Evolutionary conservation across 2,888 invertebrate species (phyloP).

Genomic region (Plebejus anna): DNA sequence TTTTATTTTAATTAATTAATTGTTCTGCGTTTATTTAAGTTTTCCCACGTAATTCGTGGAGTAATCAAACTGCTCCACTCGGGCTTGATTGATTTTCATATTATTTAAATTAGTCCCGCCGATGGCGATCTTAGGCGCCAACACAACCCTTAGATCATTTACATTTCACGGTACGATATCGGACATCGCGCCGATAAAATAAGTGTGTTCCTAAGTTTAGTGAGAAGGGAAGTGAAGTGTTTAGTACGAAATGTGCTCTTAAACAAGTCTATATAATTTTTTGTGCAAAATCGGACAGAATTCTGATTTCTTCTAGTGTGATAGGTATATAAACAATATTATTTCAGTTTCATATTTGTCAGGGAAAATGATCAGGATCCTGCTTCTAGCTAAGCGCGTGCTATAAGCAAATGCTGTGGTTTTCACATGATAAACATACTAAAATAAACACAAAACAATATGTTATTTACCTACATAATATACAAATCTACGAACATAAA

Average conservation of each 20-base stretch:
- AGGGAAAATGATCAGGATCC: not conserved
- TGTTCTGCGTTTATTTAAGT: conserved; percentile 35
- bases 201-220: too few relatives aligned
- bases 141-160: conserved; percentile 27
- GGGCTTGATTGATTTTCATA: conserved; percentile 75
- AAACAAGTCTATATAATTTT: too few relatives aligned
- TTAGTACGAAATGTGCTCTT: too few relatives aligned
- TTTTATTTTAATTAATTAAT: not conserved
- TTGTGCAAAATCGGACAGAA: too few relatives aligned
- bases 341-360: not conserved
- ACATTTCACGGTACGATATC: not conserved
- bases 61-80: conserved; percentile 67
- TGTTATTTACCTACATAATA: not conserved
- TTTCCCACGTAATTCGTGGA: conserved; percentile 55
- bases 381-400: not conserved
- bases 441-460: not conserved
- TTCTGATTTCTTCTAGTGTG: too few relatives aligned
- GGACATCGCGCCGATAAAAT: not conserved
- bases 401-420: not conserved
- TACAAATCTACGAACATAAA: not conserved
- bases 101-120: conserved; percentile 72
- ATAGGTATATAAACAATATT: not conserved
- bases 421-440: not conserved
- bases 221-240: not conserved
- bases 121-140: conserved; percentile 46